Evolutionary conservation across 2,888 invertebrate genomes (phyloP).

Genomic region (Orchesella flavescens): DNA sequence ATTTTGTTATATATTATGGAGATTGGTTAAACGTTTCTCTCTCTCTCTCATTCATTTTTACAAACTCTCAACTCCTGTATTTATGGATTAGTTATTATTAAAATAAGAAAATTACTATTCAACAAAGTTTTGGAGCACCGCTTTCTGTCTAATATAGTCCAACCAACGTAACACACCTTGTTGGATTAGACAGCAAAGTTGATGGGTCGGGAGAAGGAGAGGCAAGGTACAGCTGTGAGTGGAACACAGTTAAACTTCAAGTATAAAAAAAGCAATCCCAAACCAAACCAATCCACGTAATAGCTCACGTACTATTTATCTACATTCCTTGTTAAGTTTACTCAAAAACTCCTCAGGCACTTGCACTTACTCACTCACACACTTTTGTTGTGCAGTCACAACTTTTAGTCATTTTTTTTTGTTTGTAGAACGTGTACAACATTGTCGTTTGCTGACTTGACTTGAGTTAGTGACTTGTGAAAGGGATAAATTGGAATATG

Average conservation of each 20-base stretch:
- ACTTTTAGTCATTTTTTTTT: constrained; percentile 14
- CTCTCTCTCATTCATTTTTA: background rate
- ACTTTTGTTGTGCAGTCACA: background rate
- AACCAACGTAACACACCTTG: background rate
- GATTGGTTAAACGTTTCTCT: background rate
- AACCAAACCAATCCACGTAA: too few relatives aligned
- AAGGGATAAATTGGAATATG: constrained; percentile 40
- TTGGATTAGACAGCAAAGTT: background rate
- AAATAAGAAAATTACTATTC: constrained; percentile 18
- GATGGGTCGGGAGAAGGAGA: too few relatives aligned
- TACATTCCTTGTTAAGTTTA: background rate
- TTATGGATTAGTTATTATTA: constrained; percentile 7
- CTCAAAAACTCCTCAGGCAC: constrained; percentile 26
- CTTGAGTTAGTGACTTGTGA: constrained; percentile 37
- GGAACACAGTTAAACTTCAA: background rate
- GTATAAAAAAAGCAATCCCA: background rate
- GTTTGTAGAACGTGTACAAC: constrained; percentile 24
- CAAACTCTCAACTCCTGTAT: background rate
- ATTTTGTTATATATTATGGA: too few relatives aligned
- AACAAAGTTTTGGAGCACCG: constrained; percentile 3
- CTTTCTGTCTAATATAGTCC: background rate
- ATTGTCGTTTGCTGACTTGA: background rate
- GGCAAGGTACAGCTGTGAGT: background rate
- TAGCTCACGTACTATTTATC: background rate
- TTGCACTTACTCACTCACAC: constrained; percentile 9